Evolutionary conservation across 1,140 invertebrate species (phyloP).

Genomic region (Cyclina sinensis): DNA sequence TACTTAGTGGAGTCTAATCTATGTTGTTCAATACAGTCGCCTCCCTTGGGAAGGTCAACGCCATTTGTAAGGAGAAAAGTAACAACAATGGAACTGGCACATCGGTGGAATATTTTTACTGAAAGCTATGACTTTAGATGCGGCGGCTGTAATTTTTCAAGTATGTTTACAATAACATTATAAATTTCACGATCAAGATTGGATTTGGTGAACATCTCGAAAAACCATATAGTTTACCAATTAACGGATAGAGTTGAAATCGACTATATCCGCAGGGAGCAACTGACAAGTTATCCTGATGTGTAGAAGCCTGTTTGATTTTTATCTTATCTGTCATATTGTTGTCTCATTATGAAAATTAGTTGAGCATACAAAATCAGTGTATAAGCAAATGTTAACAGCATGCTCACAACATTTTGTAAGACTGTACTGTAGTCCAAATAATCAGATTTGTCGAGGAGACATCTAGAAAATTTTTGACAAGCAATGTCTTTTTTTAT

Average conservation of each 20-base stretch:
- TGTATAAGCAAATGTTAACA: too few species aligned
- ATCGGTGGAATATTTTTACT: not conserved
- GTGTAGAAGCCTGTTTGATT: not conserved
- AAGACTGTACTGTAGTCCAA: too few species aligned
- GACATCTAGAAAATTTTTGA: too few species aligned
- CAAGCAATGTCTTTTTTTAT: too few species aligned
- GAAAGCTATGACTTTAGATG: not conserved
- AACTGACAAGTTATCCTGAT: not conserved
- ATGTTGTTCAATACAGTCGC: too few species aligned
- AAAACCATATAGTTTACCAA: too few species aligned
- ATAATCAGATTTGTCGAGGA: too few species aligned
- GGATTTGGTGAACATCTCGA: too few species aligned
- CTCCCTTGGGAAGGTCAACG: not conserved
- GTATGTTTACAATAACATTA: not conserved
- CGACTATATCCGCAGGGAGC: not conserved
- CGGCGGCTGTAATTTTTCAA: slow-evolving; percentile 11
- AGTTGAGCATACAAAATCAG: too few species aligned
- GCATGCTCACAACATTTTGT: too few species aligned
- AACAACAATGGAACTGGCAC: not conserved
- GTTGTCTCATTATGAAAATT: too few species aligned
- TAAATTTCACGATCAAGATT: not conserved
- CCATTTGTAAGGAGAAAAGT: slow-evolving; percentile 28
- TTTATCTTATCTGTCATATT: not conserved
- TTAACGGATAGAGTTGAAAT: not conserved
- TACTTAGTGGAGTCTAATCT: too few species aligned